Evolutionary conservation across 2,888 invertebrate species (phyloP).

Genomic region (Acleris cristana): DNA sequence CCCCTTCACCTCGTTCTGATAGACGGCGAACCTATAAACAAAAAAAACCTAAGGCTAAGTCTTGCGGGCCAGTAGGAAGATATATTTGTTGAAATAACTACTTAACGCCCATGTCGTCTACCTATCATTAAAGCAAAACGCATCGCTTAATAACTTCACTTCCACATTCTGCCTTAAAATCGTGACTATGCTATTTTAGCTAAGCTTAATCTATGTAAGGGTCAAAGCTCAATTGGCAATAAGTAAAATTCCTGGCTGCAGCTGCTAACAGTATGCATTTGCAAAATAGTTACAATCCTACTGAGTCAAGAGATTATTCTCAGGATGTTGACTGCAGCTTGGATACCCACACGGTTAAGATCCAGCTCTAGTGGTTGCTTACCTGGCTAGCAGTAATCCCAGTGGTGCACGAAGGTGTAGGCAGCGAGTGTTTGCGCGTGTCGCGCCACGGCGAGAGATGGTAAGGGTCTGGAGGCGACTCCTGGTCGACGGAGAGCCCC

Average conservation of each 20-base stretch:
- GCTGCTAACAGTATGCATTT: too few species aligned
- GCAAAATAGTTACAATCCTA: too few species aligned
- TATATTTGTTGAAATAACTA: background rate
- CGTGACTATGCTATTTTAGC: too few species aligned
- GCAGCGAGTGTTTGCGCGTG: conserved; percentile 91
- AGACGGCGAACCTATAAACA: conserved; percentile 87
- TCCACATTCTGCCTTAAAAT: too few species aligned
- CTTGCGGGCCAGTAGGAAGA: background rate
- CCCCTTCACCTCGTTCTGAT: conserved; percentile 91
- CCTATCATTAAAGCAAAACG: too few species aligned
- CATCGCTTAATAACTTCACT: too few species aligned
- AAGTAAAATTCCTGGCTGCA: too few species aligned
- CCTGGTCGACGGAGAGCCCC: conserved; percentile 87
- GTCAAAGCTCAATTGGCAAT: too few species aligned
- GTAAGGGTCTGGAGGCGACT: conserved; percentile 92
- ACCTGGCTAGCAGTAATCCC: conserved; percentile 95
- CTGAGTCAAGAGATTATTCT: too few species aligned
- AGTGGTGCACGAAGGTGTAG: conserved; percentile 92
- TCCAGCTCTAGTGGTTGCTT: conserved; percentile 51
- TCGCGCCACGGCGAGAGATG: conserved; percentile 92
- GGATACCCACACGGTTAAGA: too few species aligned
- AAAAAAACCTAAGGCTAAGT: background rate
- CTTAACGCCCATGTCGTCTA: background rate
- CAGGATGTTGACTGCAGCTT: too few species aligned
- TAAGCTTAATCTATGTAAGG: too few species aligned